Conservation (phyloP, 2,797 vertebrate species). For the Margarornis squamiger region DNA sequence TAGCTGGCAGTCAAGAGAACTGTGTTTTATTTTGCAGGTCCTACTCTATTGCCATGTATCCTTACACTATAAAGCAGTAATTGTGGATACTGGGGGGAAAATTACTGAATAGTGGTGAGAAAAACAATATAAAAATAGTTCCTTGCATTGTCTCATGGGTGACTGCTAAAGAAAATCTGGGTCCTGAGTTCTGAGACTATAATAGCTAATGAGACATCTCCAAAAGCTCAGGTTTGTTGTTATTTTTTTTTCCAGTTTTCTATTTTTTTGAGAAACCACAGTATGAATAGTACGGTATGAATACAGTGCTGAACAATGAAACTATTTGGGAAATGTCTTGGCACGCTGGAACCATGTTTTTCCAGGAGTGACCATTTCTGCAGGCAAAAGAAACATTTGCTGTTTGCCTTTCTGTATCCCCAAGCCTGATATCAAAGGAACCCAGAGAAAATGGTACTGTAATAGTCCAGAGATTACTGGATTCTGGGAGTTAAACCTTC, state of each 20-base stretch:
- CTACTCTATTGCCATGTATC: accelerated
- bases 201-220: not conserved
- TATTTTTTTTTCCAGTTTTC: not conserved
- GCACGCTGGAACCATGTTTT: not conserved
- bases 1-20: not conserved
- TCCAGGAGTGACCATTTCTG: not conserved
- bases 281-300: too few species aligned
- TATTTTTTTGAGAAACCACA: not conserved
- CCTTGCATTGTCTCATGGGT: not conserved
- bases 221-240: not conserved
- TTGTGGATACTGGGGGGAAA: not conserved
- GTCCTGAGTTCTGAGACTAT: not conserved
- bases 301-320: not conserved
- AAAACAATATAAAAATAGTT: not conserved
- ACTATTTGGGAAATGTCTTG: not conserved
- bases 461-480: not conserved
- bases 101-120: not conserved
- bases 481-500: not conserved
- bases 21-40: not conserved
- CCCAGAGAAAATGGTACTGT: not conserved
- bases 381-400: not conserved
- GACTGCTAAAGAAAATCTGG: not conserved
- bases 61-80: not conserved
- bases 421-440: not conserved
- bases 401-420: not conserved